These are phyloP conservation scores for Echinarachnius parma DNA, from an alignment of 53 echinoderm and acorn worm species.

Conservation along the genomic window DNA sequence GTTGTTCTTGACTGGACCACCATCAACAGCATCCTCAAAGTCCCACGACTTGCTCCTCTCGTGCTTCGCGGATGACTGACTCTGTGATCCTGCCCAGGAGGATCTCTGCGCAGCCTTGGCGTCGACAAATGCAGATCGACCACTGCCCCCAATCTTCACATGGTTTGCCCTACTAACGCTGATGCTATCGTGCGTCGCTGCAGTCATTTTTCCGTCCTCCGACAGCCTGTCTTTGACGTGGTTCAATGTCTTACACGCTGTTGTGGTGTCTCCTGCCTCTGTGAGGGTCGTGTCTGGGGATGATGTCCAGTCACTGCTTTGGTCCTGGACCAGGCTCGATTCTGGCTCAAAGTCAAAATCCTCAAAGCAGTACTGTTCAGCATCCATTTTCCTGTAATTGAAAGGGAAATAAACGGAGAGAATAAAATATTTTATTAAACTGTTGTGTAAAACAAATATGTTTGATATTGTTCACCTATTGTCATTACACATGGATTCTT, in stretches of 20 bases:
- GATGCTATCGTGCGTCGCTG: background rate
- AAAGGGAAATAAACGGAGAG: conserved; percentile 6
- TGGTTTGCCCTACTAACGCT: background rate
- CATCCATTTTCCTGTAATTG: conserved; percentile 78
- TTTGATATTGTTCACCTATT: too few relatives aligned
- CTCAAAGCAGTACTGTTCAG: conserved; percentile 96
- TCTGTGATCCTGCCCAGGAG: conserved; percentile 30
- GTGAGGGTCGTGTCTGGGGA: conserved; percentile 26
- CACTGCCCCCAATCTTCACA: conserved; percentile 8
- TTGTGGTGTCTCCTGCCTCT: conserved; percentile 2
- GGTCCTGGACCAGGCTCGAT: conserved; percentile 6
- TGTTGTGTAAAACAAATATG: too few relatives aligned
- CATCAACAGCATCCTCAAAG: conserved; percentile 6
- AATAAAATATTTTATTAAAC: background rate
- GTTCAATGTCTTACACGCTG: conserved; percentile 18
- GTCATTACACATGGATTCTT: too few relatives aligned
- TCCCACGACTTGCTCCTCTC: conserved; percentile 31
- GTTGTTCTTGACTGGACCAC: background rate
- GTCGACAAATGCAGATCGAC: conserved; percentile 9
- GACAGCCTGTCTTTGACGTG: conserved; percentile 15
- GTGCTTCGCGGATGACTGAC: conserved; percentile 7
- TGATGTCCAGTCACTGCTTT: conserved; percentile 27
- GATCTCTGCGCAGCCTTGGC: conserved; percentile 39
- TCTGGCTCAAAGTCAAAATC: conserved; percentile 72
- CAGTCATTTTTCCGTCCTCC: background rate